Evolutionary conservation across 2,797 vertebrate species (phyloP), one percentile per base, ranked within the genome.

Genomic region (Notolabrus celidotus): DNA sequence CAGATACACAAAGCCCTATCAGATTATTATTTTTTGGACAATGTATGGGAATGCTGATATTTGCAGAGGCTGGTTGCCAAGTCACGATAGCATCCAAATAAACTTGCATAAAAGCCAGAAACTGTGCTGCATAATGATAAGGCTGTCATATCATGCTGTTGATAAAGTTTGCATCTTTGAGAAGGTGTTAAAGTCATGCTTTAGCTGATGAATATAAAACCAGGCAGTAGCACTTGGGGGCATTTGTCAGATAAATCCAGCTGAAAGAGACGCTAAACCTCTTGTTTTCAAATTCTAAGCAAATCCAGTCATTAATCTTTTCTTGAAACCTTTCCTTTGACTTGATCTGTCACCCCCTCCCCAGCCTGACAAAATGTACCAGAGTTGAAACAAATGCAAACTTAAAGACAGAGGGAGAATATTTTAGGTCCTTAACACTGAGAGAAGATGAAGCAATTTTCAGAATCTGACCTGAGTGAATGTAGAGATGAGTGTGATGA

Each of bases 171-270:
- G 33, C 25, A 16, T 62, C 29, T 56, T 22, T 61, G 25, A 27
- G 43, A 42, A 19, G 12, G 27, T 7, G 0, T 36, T 9, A 3
- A 15, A 50, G 15, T 36, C 12, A 17, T 9, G 9, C 51, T 36
- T 25, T 7, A 41, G 25, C 50, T 62, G 17, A 52, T 67, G 23
- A 66, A 56, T 46, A 67, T 41, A 34, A 71, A 63, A 22, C 45
- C 10, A 45, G 20, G n/a, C 6, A 41, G 38, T 6, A 42, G 25
- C n/a, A 16, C 9, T 20, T 19, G 14, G 19, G 12, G n/a, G 36
- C 4, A 42, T 23, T 45, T 34, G 33, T 33, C 31, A 61, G 15
- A 34, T 14, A 17, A 6, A 19, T 54, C 36, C 0, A 0, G 11
- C 19, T 15, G 8, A 9, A 14, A 27, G 22, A 19, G 23, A 51